These are phyloP conservation scores for Spinus olivaceus DNA, from an alignment of 2,797 vertebrate genomes.

Conservation along the genomic window DNA sequence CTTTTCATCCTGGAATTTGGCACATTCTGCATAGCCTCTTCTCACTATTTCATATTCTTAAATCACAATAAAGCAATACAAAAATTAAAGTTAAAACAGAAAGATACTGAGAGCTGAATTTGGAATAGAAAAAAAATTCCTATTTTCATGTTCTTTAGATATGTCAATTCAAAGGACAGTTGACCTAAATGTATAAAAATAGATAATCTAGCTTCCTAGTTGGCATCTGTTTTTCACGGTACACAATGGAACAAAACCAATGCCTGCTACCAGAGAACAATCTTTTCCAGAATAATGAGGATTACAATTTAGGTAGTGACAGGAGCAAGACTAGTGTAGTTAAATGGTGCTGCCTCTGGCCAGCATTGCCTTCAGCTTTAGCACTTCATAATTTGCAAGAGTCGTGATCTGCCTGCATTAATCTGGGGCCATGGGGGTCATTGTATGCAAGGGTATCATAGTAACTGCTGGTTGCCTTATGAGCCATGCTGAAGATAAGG, in stretches of 20 bases:
- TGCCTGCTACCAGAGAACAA: background rate
- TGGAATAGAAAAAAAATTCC: background rate
- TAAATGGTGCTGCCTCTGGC: background rate
- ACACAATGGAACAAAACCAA: conserved; percentile 16
- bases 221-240: background rate
- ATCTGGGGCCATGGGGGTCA: background rate
- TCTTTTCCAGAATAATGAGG: conserved; percentile 10
- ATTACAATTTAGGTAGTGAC: background rate
- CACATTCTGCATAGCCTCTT: background rate
- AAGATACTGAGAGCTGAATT: background rate
- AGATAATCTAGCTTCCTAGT: background rate
- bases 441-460: background rate
- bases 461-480: background rate
- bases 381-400: conserved; percentile 21
- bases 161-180: background rate
- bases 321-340: background rate
- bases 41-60: background rate
- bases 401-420: background rate
- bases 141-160: background rate
- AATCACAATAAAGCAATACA: background rate
- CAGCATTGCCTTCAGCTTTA: background rate
- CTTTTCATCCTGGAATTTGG: background rate
- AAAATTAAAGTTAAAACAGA: background rate
- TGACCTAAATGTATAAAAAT: conserved; percentile 41
- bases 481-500: conserved; percentile 7